A percentile compares a stretch with the other conserved stretches of the same genome.
Conservation (phyloP, 2,797 vertebrate species). For the Lacerta agilis region DNA sequence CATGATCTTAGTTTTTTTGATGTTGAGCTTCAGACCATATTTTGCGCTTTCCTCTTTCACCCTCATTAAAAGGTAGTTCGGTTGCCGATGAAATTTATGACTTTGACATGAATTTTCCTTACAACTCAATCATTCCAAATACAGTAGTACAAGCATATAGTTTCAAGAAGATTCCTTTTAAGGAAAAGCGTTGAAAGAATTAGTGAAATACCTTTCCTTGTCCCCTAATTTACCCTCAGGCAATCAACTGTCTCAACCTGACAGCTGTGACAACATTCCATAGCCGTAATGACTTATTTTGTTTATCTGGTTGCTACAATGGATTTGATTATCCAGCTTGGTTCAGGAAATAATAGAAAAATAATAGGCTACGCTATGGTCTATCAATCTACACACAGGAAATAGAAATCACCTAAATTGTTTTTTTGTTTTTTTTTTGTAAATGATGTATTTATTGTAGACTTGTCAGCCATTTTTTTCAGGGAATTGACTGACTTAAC, state of each 20-base stretch:
- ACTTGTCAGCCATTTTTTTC: neutral
- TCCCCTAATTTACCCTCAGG: neutral
- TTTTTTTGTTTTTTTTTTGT: neutral
- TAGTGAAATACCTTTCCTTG: neutral
- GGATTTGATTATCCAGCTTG: rapidly evolving
- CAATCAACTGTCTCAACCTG: neutral
- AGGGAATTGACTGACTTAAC: neutral
- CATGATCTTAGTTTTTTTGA: no score
- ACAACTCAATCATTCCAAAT: conserved; percentile 24
- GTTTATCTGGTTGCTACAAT: neutral
- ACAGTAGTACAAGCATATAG: neutral
- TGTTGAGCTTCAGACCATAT: no score
- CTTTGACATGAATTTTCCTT: conserved; percentile 36
- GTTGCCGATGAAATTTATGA: neutral
- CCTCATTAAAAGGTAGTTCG: neutral
- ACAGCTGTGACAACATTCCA: neutral
- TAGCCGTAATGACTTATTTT: neutral
- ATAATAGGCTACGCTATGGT: conserved; percentile 36
- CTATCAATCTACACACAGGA: neutral
- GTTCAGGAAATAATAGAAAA: neutral
- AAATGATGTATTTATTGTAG: neutral
- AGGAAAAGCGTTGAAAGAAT: rapidly evolving
- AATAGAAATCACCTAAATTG: neutral
- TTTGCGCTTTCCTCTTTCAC: no score
- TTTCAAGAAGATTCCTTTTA: neutral